Base-by-base conservation (phyloP, 2,113 vertebrate genomes). In the Plecotus auritus region DNA sequence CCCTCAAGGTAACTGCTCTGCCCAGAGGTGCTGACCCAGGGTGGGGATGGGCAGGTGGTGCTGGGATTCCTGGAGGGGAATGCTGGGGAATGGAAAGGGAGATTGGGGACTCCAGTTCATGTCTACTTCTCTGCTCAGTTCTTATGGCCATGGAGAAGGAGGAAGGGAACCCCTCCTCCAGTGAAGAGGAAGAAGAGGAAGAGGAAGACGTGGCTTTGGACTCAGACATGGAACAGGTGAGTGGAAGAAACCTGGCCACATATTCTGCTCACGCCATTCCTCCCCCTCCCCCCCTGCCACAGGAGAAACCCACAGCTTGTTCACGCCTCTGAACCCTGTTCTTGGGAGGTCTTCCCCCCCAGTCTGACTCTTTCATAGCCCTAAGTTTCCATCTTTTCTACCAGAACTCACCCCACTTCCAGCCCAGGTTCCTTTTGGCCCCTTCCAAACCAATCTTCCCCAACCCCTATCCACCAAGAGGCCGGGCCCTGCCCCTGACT, bases 181-280 rank as follows among this genome's bases (percentile, higher is more conserved):
- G 87, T 54, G 98, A 98, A 7, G 98, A 97, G 1, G 98, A 95
- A 1, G 98, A 98, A 3, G 98, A 98, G 4, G 98, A 98, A 0
- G 98, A 97, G 0, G 98, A 98, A 93, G 97, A 23, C 49, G 91
- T 42, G 96, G 5, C 80, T 89, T 77, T 95, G 88, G 78, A 96
- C 11, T 82, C 72, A 70, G 66, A 91, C 76, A 56, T 88, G 12
- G 85, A 96, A 35, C n/a, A 97, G 85, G 98, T 98, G 83, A 97
- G 85, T 77, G 20, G 45, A 49, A 73, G 30, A 69, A 84, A 88
- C 7, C 20, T 64, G 77, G 66, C 78, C 37, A 18, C 26, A n/a
- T 61, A 1, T 16, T 40, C 67, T 80, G 69, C 40, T 16, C 13
- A 20, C 42, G 37, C 84, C 78, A 26, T 67, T n/a, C 37, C 37